A percentile compares a stretch with the other conserved stretches of the same genome.
Evolutionary conservation across 2,888 invertebrate genomes (phyloP).

Genomic region (Thereva nobilitata): DNA sequence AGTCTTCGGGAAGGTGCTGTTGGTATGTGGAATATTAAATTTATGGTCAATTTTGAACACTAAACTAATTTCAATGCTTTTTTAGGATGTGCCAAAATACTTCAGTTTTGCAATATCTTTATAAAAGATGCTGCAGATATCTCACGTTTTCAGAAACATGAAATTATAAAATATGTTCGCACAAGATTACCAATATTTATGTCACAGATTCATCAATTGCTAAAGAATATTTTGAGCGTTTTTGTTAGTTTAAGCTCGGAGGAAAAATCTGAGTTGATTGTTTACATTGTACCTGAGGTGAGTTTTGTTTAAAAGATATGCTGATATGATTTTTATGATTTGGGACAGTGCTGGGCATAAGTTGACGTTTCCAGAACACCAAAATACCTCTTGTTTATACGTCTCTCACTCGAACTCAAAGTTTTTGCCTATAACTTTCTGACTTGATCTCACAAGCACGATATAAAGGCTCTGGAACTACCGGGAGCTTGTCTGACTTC

Average conservation of each 20-base stretch:
- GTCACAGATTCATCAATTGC: conserved; percentile 64
- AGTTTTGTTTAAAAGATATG: conserved; percentile 35
- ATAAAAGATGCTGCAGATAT: conserved; percentile 66
- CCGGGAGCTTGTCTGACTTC: too few relatives aligned
- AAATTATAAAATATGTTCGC: conserved; percentile 69
- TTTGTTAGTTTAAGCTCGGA: conserved; percentile 63
- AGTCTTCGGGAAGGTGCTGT: conserved; percentile 66
- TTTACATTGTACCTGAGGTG: conserved; percentile 70
- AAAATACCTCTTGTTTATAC: too few relatives aligned
- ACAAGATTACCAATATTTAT: conserved; percentile 69
- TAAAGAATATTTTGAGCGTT: conserved; percentile 65
- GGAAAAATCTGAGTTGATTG: conserved; percentile 66
- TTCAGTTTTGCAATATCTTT: conserved; percentile 69
- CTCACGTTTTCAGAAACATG: conserved; percentile 66
- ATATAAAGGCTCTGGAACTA: too few relatives aligned
- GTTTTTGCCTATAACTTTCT: too few relatives aligned
- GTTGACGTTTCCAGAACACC: too few relatives aligned
- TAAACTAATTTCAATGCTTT: conserved; percentile 3
- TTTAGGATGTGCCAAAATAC: conserved; percentile 60
- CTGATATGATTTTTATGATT: neutral
- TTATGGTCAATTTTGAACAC: neutral
- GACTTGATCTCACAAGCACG: too few relatives aligned
- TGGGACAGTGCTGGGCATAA: too few relatives aligned
- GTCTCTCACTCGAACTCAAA: too few relatives aligned
- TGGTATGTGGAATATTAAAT: conserved; percentile 53